phyloP scores from a whole-genome alignment of 2,113 vertebrate species.

The Corapipo altera region DNA sequence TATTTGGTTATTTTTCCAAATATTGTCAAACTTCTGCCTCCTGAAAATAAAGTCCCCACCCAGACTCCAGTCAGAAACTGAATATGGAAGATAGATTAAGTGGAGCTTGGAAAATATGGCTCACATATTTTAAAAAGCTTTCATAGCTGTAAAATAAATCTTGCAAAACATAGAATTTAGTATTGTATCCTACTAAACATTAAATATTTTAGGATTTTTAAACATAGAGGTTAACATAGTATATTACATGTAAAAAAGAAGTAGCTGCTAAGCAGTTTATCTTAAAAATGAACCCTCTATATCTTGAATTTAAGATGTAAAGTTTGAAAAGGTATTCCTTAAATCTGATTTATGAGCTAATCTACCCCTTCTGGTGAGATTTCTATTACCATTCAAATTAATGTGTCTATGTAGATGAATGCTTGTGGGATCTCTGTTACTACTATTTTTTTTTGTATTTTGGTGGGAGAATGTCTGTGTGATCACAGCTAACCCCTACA shows the following conservation, averaged over 20 bases:
- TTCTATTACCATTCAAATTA: not conserved
- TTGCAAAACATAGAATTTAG: not conserved
- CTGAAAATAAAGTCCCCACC: not conserved
- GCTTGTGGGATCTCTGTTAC: not conserved
- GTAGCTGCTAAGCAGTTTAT: not conserved
- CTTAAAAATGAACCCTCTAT: not conserved
- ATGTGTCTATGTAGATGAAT: not conserved
- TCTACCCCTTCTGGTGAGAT: not conserved
- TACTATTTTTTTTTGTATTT: not conserved
- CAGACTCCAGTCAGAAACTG: not conserved
- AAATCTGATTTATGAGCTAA: slow-evolving; percentile 1
- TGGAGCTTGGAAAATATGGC: not conserved
- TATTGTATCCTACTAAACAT: not conserved
- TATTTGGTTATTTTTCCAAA: not conserved
- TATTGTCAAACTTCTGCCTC: not conserved
- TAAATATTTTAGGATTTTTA: not conserved
- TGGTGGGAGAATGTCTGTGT: not conserved
- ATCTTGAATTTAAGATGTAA: not conserved
- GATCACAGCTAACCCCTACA: not conserved
- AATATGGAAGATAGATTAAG: not conserved
- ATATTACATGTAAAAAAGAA: not conserved
- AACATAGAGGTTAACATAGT: not conserved
- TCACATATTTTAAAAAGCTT: not conserved
- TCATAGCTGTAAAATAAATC: not conserved
- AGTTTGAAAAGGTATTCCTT: not conserved